phyloP scores from a whole-genome alignment of 2,113 vertebrate species.

The Aythya baeri region DNA sequence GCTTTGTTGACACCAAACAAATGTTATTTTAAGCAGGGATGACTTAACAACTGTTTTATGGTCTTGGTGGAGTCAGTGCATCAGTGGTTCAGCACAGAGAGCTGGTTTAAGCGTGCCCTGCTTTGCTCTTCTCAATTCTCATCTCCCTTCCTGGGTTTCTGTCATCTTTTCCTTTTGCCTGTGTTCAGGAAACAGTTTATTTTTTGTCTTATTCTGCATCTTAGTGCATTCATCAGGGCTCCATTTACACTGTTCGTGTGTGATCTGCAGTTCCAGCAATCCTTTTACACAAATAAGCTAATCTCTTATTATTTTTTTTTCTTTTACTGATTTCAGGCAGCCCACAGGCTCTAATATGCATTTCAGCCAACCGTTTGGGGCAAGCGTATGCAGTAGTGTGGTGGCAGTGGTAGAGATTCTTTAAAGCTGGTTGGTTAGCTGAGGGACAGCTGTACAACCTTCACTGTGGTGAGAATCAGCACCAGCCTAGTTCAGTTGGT shows the following conservation, averaged over 20 bases:
- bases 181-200: neutral
- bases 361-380: neutral
- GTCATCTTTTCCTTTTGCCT: neutral
- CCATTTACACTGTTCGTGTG: neutral
- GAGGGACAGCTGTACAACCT: neutral
- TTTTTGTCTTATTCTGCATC: neutral
- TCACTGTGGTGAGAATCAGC: neutral
- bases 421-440: neutral
- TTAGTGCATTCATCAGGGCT: neutral
- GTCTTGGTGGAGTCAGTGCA: neutral
- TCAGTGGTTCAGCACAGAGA: neutral
- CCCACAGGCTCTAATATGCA: neutral
- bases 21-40: neutral
- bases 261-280: neutral
- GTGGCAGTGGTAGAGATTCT: neutral
- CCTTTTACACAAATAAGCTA: neutral
- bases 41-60: neutral
- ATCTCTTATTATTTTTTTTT: neutral
- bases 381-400: accelerated
- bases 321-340: neutral
- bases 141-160: neutral
- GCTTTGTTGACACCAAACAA: neutral
- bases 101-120: neutral
- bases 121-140: neutral
- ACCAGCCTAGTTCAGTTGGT: neutral